These are phyloP conservation scores for Hydropsyche betteni DNA, from an alignment of 2,888 invertebrate species.

Conservation along the genomic window DNA sequence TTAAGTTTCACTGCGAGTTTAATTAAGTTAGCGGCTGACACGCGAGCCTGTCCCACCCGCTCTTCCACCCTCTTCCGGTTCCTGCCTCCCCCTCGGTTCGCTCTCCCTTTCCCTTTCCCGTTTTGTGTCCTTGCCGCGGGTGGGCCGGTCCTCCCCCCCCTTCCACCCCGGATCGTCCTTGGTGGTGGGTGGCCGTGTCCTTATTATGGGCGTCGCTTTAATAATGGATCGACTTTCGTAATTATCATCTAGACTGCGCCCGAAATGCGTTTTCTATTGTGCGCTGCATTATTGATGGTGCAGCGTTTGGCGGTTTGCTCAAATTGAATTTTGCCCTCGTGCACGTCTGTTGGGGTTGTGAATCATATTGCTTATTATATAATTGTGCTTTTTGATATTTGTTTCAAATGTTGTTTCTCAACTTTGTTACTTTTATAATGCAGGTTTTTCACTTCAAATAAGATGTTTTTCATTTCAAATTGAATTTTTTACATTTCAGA, in stretches of 20 bases:
- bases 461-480: no score
- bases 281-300: no score
- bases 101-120: neutral
- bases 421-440: no score
- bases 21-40: slow-evolving; percentile 52
- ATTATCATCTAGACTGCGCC: slow-evolving; percentile 6
- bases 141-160: neutral
- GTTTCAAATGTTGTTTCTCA: no score
- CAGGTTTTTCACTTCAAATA: no score
- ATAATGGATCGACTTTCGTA: slow-evolving; percentile 28
- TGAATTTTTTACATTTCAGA: no score
- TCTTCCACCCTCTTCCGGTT: slow-evolving; percentile 17
- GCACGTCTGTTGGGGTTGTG: no score
- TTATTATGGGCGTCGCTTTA: neutral
- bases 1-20: slow-evolving; percentile 52
- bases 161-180: neutral
- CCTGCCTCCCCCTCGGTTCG: neutral
- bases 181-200: neutral
- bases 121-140: neutral
- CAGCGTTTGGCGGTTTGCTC: no score
- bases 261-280: no score
- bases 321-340: no score
- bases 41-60: slow-evolving; percentile 37
- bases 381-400: no score
- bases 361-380: no score